A percentile compares a stretch with the other conserved stretches of the same genome.
phyloP scores from a whole-genome alignment of 2,113 vertebrate genomes.

The Caranx melampygus region DNA sequence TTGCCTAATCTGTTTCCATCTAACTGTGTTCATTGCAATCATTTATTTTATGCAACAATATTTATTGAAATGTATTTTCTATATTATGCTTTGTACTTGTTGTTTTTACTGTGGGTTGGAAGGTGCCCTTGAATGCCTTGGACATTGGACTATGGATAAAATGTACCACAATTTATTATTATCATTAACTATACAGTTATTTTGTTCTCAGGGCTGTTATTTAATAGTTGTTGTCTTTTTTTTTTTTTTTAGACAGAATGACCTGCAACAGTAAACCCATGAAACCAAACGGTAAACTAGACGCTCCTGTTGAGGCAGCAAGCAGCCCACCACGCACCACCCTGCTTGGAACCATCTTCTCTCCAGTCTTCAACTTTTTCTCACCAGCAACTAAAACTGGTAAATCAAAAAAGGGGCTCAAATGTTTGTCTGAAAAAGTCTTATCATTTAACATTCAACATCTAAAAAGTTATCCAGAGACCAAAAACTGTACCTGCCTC shows the following conservation, averaged over 20 bases:
- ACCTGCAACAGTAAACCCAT: constrained; percentile 92
- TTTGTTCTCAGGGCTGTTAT: not conserved
- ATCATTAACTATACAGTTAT: not conserved
- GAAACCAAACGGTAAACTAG: constrained; percentile 95
- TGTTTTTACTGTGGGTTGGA: no score
- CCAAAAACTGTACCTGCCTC: not conserved
- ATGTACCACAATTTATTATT: no score
- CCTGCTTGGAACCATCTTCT: constrained; percentile 97
- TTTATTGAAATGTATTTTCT: no score
- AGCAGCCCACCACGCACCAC: constrained; percentile 95
- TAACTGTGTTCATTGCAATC: no score
- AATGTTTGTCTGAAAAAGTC: not conserved
- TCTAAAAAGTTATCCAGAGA: not conserved
- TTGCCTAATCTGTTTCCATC: no score
- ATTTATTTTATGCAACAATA: no score
- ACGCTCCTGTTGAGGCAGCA: constrained; percentile 83
- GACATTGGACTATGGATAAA: no score
- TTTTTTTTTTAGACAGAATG: constrained; percentile 83
- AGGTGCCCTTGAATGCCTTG: no score
- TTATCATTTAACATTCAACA: not conserved
- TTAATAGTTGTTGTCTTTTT: not conserved
- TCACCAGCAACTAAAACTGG: constrained; percentile 99
- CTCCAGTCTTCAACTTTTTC: constrained; percentile 99
- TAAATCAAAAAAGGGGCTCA: constrained; percentile 67
- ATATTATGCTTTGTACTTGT: no score